Conservation (phyloP, 2,888 invertebrate species). For the Agrochola litura region DNA sequence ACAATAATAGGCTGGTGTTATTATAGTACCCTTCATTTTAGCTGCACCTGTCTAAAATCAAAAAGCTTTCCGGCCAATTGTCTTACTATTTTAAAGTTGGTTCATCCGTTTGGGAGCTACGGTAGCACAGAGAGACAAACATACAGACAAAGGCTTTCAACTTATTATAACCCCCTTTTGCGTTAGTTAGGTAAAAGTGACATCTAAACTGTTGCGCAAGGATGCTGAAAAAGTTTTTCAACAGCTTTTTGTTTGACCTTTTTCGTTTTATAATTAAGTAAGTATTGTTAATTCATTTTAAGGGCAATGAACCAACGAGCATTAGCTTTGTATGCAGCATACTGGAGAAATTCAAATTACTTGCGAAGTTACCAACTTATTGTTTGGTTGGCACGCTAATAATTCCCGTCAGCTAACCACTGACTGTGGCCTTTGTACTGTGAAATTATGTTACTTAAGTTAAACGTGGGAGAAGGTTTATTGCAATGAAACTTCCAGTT, state of each 20-base stretch:
- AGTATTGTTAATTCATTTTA: conserved; percentile 17
- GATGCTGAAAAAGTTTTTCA: too few relatives aligned
- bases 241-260: too few relatives aligned
- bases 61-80: too few relatives aligned
- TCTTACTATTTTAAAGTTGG: too few relatives aligned
- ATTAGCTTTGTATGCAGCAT: conserved; percentile 9
- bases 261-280: too few relatives aligned
- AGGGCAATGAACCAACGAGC: conserved; percentile 33
- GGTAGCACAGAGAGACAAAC: background rate
- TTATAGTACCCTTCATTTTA: too few relatives aligned
- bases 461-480: conserved; percentile 16
- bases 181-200: background rate
- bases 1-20: too few relatives aligned
- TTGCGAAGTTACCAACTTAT: conserved; percentile 53
- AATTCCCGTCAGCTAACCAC: conserved; percentile 56
- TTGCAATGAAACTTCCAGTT: conserved; percentile 29
- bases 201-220: background rate
- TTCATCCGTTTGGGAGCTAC: background rate
- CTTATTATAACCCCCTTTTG: background rate
- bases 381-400: conserved; percentile 57
- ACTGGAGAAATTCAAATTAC: conserved; percentile 57
- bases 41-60: too few relatives aligned
- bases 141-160: background rate
- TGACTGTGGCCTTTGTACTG: conserved; percentile 38
- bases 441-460: conserved; percentile 31